Base-by-base conservation (phyloP, 2,888 invertebrate genomes). In the Synanthedon tipuliformis region DNA sequence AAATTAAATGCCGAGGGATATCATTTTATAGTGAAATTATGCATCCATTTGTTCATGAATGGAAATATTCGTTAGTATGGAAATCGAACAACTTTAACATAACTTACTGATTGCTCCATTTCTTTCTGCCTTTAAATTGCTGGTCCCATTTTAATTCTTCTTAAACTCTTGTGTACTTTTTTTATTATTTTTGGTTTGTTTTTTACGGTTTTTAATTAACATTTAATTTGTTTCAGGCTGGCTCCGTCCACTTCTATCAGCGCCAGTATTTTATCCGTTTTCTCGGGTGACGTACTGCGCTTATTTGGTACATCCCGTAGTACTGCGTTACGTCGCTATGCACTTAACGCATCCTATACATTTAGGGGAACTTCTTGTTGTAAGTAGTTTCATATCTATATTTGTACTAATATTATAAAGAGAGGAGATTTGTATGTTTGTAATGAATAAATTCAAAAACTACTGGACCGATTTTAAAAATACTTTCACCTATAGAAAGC, bases 241-340 rank as follows among this genome's bases (percentile, higher is more conserved):
- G 76, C 89, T 94, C 48, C 92, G 92, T 52, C 88, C 89, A 41
- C 80, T 95, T 65, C 87, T 95, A 12, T 92, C 95, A 2, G 90
- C 94, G 34, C 92, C 94, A 8, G 89, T 92, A 56, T 83, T 95
- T 54, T 95, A 95, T 80, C 95, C 95, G 54, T 93, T 95, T 81
- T 95, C 95, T 53, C 88, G 95, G 61, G 93, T 95, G 13, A 95
- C 95, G 50, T 95, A 95, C 78, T 95, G 95, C 75, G 93, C 95
- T 0, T 95, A 95, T 77, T 87, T 95, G 57, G 90, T 95, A 56
- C 95, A 95, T 78, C 95, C 95, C 0, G 91, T 95, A 53, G 92
- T 94, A 56, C 92, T 95, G 65, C 90, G 95, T 61, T 88, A 91
- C 64, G 92, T 94, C 68, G 93, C 93, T 50, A 93, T 95, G 90